Base-by-base conservation (phyloP, 2,888 invertebrate species). In the Dioctria rufipes region DNA sequence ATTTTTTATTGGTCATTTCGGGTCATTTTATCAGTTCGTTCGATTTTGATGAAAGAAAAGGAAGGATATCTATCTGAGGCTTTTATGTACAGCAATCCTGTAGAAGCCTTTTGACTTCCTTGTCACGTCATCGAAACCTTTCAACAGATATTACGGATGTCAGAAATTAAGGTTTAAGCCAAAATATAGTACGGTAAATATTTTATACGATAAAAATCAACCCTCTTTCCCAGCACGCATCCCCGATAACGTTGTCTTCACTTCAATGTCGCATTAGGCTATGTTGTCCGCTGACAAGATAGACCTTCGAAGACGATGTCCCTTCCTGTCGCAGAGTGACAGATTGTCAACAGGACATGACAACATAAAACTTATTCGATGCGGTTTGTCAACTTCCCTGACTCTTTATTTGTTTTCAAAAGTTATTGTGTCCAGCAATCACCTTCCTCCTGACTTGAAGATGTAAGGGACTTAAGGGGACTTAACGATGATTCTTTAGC, bases 331-430 rank as follows among this genome's bases (percentile, higher is more conserved):
- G 54, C 73, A 80, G 60, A 75, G 67, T 82, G 82, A 83, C 82
- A 84, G 83, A 79, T 83, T 83, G 83, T 83, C 83, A 83, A 81
- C 82, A 69, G 77, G 69, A 81, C 78, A 83, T 80, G 63, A 82
- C 61, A 54, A 80, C 81, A 80, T 83, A 75, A 81, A 80, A 77
- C 81, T 78, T 80, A 79, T 81, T 71, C 40, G 80, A 65, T 80
- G 79, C 82, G 81, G 81, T 80, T 82, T 78, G 80, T 80, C 80
- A 73, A 78, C 63, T 78, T 61, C 66, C 81, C 43, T 49, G 78
- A 78, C 78, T 75, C 81, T 83, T 82, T 82, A 82, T 80, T 80
- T 78, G 77, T 75, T 78, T 71, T 71, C 66, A 37, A 65, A 58
- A 81, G 79, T 63, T 77, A 25, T 25, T 63, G 39, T 77, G 39